Base-by-base conservation (phyloP, 2,888 invertebrate species). In the Drosophila basisetae region DNA sequence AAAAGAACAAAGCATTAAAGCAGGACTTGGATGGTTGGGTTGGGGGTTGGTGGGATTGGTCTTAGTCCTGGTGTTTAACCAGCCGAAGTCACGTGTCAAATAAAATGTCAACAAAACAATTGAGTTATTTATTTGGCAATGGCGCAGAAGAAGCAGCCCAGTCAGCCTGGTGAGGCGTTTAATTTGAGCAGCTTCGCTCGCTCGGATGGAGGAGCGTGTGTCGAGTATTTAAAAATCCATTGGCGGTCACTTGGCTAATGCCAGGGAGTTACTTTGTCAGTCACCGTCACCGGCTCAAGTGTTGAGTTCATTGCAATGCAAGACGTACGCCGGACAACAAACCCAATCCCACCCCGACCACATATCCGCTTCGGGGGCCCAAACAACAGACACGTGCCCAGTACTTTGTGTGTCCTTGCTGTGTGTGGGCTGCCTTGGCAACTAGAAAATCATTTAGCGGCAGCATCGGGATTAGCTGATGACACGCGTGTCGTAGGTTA, bases 81-180 rank as follows among this genome's bases (percentile, higher is more conserved):
- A 88, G 89, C 84, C 89, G 86, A 83, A 92, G 92, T 92, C 92
- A 92, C 92, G 92, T 92, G 92, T 92, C 92, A 92, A 92, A 92
- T 92, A 91, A 92, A 92, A 92, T 92, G 92, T 92, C 92, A 92
- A 92, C 92, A 92, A 92, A 92, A 91, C 92, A 91, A 92, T 92
- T 92, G 92, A 92, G 92, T 92, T 92, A 92, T 92, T 92, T 92
- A 92, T 92, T 87, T 87, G 80, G 66, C 71, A 78, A 72, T 70
- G 68, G 68, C 49, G 50, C 78, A 68, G 73, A 60, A 60, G 71
- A 58, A 50, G 60, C 47, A 11, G 47, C 16, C 47, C 47, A 47
- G 47, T 47, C 47, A 59, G 90, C 80, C 50, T 50, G 68, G 50
- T 63, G 70, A 87, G 71, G 76, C 85, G 69, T 89, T 89, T 85